Conservation (phyloP, 2,113 vertebrate species). For the Strigops habroptila region DNA sequence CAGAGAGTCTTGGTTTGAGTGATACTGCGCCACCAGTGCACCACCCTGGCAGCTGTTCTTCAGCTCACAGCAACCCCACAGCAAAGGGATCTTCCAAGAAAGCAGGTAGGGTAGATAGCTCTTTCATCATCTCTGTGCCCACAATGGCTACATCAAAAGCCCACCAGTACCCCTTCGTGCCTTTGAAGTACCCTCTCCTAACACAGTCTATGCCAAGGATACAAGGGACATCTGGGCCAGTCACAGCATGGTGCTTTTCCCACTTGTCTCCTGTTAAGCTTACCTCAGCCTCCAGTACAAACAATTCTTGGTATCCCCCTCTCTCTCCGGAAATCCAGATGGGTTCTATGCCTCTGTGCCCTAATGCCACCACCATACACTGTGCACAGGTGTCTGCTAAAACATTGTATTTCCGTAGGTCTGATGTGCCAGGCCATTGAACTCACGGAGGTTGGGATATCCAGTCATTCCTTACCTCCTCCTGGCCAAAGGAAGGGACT, state of each 20-base stretch:
- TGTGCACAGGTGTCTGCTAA: neutral
- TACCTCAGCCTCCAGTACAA: neutral
- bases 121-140: neutral
- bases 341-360: neutral
- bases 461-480: neutral
- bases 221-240: neutral
- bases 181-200: neutral
- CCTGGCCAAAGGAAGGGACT: neutral
- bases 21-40: neutral
- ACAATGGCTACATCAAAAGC: neutral
- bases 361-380: neutral
- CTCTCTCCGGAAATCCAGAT: neutral
- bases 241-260: neutral
- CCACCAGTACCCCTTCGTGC: neutral
- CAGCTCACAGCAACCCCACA: neutral
- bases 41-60: neutral
- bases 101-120: neutral
- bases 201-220: neutral
- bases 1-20: neutral
- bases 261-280: neutral
- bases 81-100: neutral
- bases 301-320: neutral
- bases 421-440: neutral
- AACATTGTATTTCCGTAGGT: neutral
- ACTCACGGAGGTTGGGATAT: neutral